A percentile compares a stretch with the other conserved stretches of the same genome.
Evolutionary conservation across 2,888 invertebrate genomes (phyloP).

Genomic region (Crossocerus cetratus): DNA sequence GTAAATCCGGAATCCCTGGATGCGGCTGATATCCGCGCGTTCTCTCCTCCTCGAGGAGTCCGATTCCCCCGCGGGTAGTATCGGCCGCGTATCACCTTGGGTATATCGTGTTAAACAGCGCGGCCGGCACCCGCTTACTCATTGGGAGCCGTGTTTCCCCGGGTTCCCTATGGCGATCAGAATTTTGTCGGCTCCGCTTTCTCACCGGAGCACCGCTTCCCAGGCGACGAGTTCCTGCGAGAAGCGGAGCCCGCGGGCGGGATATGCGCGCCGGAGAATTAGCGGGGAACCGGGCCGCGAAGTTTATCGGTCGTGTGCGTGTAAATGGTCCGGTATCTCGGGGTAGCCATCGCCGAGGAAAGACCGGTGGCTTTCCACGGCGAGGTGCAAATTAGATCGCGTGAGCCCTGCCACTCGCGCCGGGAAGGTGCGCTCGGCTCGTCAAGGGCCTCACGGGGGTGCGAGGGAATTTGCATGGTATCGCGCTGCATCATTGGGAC

Average conservation of each 20-base stretch:
- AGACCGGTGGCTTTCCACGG: neutral
- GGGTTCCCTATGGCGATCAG: neutral
- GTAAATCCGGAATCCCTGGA: no score
- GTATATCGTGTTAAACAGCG: neutral
- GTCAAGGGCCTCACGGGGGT: neutral
- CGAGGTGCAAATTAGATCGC: neutral
- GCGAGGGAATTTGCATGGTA: slow-evolving; percentile 11
- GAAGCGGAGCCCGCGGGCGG: no score
- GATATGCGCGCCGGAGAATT: no score
- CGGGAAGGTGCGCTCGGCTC: neutral
- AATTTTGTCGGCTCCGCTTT: neutral
- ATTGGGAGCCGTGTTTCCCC: neutral
- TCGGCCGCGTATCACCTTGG: neutral
- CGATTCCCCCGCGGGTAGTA: neutral
- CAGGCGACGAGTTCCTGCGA: neutral
- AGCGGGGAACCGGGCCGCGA: no score
- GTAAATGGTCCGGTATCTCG: no score
- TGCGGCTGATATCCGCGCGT: no score
- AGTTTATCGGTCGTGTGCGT: no score
- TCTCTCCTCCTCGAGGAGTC: no score
- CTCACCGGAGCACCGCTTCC: neutral
- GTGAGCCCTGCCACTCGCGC: neutral
- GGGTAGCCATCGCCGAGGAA: no score
- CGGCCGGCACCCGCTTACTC: neutral
- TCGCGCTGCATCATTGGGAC: neutral